Evolutionary conservation across 2,113 vertebrate species (phyloP).

Genomic region (Varanus komodoensis): DNA sequence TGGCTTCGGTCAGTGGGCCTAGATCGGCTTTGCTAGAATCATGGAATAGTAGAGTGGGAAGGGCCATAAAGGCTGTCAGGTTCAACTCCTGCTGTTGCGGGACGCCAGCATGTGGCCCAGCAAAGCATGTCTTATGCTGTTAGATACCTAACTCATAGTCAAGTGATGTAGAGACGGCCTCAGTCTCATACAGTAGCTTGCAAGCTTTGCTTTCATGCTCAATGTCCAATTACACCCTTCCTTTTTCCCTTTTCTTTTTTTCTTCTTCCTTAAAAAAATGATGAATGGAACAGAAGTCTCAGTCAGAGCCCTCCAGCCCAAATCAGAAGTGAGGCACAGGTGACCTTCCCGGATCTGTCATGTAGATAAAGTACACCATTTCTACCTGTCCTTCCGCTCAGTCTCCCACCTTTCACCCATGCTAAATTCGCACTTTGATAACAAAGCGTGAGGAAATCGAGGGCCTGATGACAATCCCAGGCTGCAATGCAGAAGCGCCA

Average conservation of each 20-base stretch:
- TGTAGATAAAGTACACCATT: not conserved
- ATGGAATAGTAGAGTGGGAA: too few species aligned
- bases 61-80: too few species aligned
- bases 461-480: not conserved
- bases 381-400: not conserved
- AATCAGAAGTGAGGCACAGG: not conserved
- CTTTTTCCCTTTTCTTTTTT: not conserved
- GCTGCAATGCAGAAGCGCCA: not conserved
- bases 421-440: not conserved
- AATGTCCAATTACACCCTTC: not conserved
- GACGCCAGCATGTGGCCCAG: too few species aligned
- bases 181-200: not conserved
- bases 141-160: not conserved
- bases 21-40: too few species aligned
- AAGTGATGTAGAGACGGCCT: not conserved
- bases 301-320: not conserved
- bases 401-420: not conserved
- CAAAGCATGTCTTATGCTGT: not conserved
- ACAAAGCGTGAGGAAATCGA: not conserved
- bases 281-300: not conserved
- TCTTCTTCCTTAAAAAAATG: too few species aligned
- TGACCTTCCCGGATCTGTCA: not conserved
- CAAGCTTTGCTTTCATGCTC: not conserved
- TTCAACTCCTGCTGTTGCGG: too few species aligned
- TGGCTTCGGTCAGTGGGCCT: too few species aligned